phyloP scores from a whole-genome alignment of 2,113 vertebrate species.

The Vireo altiloquus region DNA sequence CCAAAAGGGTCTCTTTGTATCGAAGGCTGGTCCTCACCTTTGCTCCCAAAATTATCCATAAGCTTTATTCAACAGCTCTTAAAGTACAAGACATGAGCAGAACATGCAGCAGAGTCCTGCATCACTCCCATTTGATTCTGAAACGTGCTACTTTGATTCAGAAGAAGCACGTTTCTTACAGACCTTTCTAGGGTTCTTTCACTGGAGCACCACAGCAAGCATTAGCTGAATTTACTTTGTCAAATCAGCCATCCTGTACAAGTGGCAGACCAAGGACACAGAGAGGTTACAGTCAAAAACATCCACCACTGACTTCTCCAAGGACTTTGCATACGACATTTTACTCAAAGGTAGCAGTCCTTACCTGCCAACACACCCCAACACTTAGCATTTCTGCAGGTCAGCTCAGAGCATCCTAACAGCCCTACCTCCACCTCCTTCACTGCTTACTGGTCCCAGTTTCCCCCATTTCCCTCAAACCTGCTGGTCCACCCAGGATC shows the following conservation, averaged over 20 bases:
- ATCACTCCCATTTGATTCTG: not conserved
- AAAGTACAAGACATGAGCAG: not conserved
- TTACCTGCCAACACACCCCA: not conserved
- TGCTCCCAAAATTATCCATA: not conserved
- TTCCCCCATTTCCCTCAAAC: not conserved
- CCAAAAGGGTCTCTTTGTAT: not conserved
- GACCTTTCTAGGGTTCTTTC: not conserved
- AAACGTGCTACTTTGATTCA: no score
- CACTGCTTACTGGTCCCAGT: not conserved
- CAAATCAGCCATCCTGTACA: not conserved
- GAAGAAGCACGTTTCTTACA: not conserved
- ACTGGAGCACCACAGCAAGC: not conserved
- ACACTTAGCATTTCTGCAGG: not conserved
- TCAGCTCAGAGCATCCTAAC: not conserved
- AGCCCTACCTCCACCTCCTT: not conserved
- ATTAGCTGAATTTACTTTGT: not conserved
- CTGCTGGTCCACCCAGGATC: not conserved
- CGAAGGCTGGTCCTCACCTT: not conserved
- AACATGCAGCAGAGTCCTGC: not conserved
- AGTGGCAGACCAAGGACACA: not conserved
- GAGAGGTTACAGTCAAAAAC: not conserved
- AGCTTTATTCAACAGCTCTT: not conserved
- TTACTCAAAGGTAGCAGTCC: not conserved
- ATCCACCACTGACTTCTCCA: not conserved
- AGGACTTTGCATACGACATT: not conserved